These are phyloP conservation scores for Sogatella furcifera DNA, from an alignment of 1,140 invertebrate genomes.

Conservation along the genomic window DNA sequence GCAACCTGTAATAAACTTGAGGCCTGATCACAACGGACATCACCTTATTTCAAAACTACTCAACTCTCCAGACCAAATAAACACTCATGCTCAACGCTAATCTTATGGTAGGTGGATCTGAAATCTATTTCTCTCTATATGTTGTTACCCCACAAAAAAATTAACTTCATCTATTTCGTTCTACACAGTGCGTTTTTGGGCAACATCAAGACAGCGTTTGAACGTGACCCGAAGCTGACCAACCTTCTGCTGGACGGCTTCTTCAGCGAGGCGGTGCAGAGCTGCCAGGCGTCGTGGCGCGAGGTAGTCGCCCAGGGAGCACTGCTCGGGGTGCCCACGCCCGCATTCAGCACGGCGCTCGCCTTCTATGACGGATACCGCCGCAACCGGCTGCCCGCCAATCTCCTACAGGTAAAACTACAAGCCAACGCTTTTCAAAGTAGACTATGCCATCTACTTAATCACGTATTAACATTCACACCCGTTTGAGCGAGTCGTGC, in stretches of 20 bases:
- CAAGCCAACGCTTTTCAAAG: too few species aligned
- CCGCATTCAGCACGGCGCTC: slow-evolving; percentile 83
- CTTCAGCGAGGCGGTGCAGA: slow-evolving; percentile 75
- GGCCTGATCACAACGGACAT: too few species aligned
- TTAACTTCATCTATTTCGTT: slow-evolving; percentile 19
- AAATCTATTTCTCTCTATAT: too few species aligned
- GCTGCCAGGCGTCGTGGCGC: slow-evolving; percentile 64
- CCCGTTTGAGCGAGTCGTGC: too few species aligned
- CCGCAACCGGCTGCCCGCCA: slow-evolving; percentile 70
- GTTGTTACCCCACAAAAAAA: too few species aligned
- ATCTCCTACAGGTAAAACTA: slow-evolving; percentile 83
- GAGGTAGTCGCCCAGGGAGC: slow-evolving; percentile 42
- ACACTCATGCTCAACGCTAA: too few species aligned
- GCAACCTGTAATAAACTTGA: too few species aligned
- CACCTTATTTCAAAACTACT: too few species aligned
- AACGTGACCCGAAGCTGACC: slow-evolving; percentile 76
- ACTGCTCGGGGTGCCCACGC: slow-evolving; percentile 78
- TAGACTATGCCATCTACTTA: too few species aligned
- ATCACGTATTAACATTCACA: too few species aligned
- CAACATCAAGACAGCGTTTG: slow-evolving; percentile 94
- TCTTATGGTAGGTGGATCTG: too few species aligned
- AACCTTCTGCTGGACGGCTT: slow-evolving; percentile 94
- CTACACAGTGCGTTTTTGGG: slow-evolving; percentile 75
- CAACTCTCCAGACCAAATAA: too few species aligned
- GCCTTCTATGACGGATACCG: slow-evolving; percentile 97